Evolutionary conservation across 2,113 vertebrate species (phyloP).

Genomic region (Petrocephalus zakoni): DNA sequence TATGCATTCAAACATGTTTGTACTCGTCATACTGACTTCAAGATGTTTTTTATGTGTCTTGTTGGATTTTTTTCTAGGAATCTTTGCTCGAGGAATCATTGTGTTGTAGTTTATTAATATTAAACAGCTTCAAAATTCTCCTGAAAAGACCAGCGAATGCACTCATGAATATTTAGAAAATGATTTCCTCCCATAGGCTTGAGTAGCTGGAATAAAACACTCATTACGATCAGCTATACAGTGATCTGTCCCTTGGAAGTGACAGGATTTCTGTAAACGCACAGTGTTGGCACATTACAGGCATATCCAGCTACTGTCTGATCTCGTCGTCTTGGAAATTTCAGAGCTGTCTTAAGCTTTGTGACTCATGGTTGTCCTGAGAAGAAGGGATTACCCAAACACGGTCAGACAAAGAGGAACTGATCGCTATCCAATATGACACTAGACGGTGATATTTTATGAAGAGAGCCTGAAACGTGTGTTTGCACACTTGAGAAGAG

Average conservation of each 20-base stretch:
- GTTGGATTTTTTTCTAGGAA: background rate
- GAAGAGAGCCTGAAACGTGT: background rate
- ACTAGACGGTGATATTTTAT: background rate
- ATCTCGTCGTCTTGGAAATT: background rate
- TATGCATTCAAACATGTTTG: background rate
- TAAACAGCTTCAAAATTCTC: background rate
- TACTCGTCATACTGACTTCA: background rate
- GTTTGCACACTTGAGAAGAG: background rate
- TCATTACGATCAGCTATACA: background rate
- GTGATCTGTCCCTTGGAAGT: background rate
- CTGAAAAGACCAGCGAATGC: background rate
- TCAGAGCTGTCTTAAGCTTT: background rate
- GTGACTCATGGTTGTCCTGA: background rate
- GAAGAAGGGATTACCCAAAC: background rate
- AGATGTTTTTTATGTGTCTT: background rate
- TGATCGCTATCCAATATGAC: background rate
- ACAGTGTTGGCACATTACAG: too few species aligned
- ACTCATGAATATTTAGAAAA: background rate
- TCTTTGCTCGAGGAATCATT: background rate
- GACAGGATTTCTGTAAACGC: background rate
- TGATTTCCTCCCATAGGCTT: background rate
- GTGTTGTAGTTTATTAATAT: background rate
- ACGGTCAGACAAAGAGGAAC: background rate
- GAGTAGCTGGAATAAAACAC: background rate
- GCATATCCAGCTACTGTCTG: background rate